Conservation (phyloP, 2,113 vertebrate genomes). For the Junco hyemalis region DNA sequence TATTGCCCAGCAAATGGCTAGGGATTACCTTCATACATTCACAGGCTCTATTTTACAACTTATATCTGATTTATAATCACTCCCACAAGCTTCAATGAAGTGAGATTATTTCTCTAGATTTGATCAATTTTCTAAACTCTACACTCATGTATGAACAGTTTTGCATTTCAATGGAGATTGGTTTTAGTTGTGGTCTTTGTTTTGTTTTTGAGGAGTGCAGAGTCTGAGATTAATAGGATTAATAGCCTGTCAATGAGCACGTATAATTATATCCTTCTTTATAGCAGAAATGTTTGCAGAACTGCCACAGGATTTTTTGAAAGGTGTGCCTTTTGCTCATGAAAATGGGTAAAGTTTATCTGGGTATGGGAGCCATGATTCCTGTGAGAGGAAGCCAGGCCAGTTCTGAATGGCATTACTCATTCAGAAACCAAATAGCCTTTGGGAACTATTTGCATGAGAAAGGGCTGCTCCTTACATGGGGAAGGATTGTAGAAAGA, state of each 20-base stretch:
- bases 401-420: not conserved
- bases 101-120: not conserved
- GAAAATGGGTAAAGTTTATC: not conserved
- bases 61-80: not conserved
- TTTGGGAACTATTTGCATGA: conserved; percentile 32
- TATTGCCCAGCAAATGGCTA: not conserved
- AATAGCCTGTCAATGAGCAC: not conserved
- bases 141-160: not conserved
- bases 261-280: not conserved
- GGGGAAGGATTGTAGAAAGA: not conserved
- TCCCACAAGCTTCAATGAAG: not conserved
- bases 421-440: not conserved
- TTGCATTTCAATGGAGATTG: not conserved
- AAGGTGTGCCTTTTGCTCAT: not conserved
- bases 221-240: not conserved
- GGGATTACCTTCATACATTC: not conserved
- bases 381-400: not conserved
- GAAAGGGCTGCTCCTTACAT: not conserved
- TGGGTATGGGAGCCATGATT: not conserved
- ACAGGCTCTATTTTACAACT: not conserved
- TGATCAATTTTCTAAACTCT: not conserved
- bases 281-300: not conserved
- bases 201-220: not conserved
- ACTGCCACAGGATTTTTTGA: not conserved
- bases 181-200: not conserved